These are phyloP conservation scores for Hippopotamyrus pictus DNA, from an alignment of 2,797 vertebrate species.

Conservation along the genomic window DNA sequence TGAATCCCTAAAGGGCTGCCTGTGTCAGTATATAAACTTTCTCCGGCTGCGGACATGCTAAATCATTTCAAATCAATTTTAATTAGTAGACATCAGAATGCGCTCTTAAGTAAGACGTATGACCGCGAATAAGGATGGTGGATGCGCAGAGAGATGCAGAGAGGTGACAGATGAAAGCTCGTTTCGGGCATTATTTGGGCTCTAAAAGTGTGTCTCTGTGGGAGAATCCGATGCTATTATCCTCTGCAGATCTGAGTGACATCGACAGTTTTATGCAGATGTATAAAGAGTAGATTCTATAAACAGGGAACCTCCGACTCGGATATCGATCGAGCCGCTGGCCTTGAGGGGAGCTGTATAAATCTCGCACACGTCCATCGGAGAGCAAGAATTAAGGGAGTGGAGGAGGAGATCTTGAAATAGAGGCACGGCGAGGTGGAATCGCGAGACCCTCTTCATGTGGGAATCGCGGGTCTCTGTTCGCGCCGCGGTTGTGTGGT, in stretches of 20 bases:
- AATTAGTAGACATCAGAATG: slow-evolving; percentile 12
- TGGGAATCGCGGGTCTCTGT: neutral
- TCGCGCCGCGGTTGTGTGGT: neutral
- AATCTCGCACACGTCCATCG: neutral
- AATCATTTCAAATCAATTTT: slow-evolving; percentile 1
- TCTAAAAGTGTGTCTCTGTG: neutral
- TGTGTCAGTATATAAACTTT: neutral
- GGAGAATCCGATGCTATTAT: neutral
- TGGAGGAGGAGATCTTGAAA: neutral
- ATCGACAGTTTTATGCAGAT: neutral
- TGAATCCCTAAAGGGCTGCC: neutral
- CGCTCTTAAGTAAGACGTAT: neutral
- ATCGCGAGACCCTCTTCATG: neutral
- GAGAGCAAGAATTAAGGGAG: neutral
- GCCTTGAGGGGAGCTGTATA: neutral
- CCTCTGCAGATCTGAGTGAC: neutral
- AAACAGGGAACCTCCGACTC: neutral
- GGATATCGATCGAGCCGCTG: neutral
- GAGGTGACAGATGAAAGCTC: neutral
- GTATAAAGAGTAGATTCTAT: neutral
- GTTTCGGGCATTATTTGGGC: neutral
- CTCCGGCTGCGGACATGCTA: neutral
- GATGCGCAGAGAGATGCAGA: neutral
- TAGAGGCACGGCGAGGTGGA: neutral
- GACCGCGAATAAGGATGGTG: neutral